phyloP scores from a whole-genome alignment of 1,140 invertebrate species.

The Diuraphis noxia region DNA sequence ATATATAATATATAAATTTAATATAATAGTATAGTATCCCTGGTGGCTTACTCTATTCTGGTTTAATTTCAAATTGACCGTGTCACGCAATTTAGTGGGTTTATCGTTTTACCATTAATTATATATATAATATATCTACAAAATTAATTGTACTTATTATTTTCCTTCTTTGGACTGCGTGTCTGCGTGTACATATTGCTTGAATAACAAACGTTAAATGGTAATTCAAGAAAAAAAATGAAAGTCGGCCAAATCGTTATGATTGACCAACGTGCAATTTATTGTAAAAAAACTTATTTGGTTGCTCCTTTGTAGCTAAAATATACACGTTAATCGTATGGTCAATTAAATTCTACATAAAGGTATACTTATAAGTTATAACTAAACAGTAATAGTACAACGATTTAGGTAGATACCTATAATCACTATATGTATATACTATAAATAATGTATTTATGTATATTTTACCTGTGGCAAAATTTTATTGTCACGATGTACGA shows the following conservation, averaged over 20 bases:
- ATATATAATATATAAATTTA: neutral
- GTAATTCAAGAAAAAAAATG: conserved; percentile 22
- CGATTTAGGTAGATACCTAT: neutral
- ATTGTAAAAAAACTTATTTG: conserved; percentile 23
- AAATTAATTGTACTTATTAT: neutral
- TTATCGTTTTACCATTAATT: neutral
- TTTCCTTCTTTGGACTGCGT: neutral
- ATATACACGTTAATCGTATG: neutral
- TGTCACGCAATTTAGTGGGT: neutral
- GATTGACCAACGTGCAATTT: conserved; percentile 18
- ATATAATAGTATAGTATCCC: conserved; percentile 1
- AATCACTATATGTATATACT: neutral
- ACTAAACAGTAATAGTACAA: neutral
- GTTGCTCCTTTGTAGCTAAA: conserved; percentile 9
- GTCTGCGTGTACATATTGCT: neutral
- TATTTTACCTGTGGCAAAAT: neutral
- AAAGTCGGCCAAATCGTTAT: conserved; percentile 22
- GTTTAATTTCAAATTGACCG: neutral
- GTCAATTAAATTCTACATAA: neutral
- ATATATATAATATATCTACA: neutral
- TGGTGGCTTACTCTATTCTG: neutral
- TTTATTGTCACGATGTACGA: neutral
- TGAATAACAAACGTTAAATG: neutral
- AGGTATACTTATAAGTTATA: neutral
- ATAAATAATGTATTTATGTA: no score